These are phyloP conservation scores for Blastobasis adustella DNA, from an alignment of 2,888 invertebrate species.

Conservation along the genomic window DNA sequence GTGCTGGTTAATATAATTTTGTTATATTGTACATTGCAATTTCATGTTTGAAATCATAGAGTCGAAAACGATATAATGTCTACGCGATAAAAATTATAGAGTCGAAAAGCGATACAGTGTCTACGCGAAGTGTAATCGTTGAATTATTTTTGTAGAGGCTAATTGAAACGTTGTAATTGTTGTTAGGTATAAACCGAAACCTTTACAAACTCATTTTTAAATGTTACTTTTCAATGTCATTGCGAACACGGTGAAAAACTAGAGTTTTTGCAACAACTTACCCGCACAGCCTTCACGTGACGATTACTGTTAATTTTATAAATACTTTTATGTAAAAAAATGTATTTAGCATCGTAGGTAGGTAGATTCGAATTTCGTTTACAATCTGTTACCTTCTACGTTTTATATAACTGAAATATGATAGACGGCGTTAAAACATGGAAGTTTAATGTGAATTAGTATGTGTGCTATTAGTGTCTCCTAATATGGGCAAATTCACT, in stretches of 20 bases:
- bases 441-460: too few relatives aligned
- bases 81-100: background rate
- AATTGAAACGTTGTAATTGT: constrained; percentile 7
- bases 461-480: too few relatives aligned
- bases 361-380: too few relatives aligned
- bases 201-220: constrained; percentile 16
- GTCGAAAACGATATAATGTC: constrained; percentile 23
- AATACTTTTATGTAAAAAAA: constrained; percentile 8
- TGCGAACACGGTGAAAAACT: constrained; percentile 37
- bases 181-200: constrained; percentile 15
- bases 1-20: constrained; percentile 47
- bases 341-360: too few relatives aligned
- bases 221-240: constrained; percentile 43
- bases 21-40: constrained; percentile 27
- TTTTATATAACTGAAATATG: too few relatives aligned
- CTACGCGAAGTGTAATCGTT: constrained; percentile 16
- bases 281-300: constrained; percentile 36
- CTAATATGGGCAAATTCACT: too few relatives aligned
- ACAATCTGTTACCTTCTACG: too few relatives aligned
- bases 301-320: constrained; percentile 43
- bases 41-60: constrained; percentile 43
- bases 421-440: too few relatives aligned
- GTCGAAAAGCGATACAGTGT: constrained; percentile 13
- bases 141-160: constrained; percentile 10
- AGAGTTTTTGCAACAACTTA: constrained; percentile 35